Conservation (phyloP, 1,140 invertebrate species). For the Oryzaephilus surinamensis region DNA sequence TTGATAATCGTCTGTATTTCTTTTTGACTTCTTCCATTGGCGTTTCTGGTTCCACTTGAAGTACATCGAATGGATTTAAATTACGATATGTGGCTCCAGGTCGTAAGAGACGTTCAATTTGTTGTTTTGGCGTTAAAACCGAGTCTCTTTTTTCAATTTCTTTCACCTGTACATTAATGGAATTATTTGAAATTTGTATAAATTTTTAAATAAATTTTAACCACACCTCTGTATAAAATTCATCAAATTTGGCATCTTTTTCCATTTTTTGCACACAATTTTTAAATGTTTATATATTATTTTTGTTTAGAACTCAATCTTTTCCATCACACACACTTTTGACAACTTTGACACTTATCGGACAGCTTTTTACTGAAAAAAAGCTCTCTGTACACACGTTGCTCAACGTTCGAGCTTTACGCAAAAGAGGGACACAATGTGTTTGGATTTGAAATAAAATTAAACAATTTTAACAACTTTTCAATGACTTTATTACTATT, state of each 20-base stretch:
- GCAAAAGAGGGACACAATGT: too few species aligned
- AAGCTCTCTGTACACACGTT: too few species aligned
- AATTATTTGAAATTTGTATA: constrained; percentile 8
- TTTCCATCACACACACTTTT: too few species aligned
- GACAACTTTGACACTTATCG: too few species aligned
- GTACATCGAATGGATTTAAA: constrained; percentile 90
- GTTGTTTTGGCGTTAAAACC: constrained; percentile 84
- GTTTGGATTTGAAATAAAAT: too few species aligned
- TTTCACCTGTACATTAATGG: constrained; percentile 61
- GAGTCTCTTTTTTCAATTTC: constrained; percentile 89
- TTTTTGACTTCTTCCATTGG: constrained; percentile 89
- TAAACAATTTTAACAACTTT: too few species aligned
- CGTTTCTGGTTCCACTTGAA: constrained; percentile 87
- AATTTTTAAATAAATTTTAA: constrained; percentile 1
- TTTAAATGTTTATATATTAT: too few species aligned
- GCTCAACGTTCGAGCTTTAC: too few species aligned
- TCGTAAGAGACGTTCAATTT: constrained; percentile 84
- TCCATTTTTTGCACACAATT: too few species aligned
- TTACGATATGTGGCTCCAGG: constrained; percentile 95
- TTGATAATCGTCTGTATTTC: constrained; percentile 91
- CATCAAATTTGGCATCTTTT: constrained; percentile 51
- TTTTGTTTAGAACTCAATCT: too few species aligned
- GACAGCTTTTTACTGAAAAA: too few species aligned
- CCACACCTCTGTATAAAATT: constrained; percentile 56
- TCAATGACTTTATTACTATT: too few species aligned